Base-by-base conservation (phyloP, 2,888 invertebrate species). In the Chorisops tibialis region DNA sequence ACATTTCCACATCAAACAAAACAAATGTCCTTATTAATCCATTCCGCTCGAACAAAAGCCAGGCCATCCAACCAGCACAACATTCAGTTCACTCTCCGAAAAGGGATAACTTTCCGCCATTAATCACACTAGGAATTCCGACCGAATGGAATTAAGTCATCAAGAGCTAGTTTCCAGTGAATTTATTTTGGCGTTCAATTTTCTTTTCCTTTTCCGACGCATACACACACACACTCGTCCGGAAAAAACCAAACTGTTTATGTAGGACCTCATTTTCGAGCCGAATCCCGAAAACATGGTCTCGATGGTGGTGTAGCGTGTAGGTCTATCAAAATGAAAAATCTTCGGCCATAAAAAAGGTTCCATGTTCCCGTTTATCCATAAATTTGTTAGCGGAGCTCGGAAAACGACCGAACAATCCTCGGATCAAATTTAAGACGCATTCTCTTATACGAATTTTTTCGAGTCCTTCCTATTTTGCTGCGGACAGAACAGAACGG, bases 81-180 rank as follows among this genome's bases (percentile, higher is more conserved):
- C 16, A 41, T 41, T 41, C 41, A 37, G 16, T 6, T 6, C 5
- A 30, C 30, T 2, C 9, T 9, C 5, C 30, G 12, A 52, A 48
- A 59, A 59, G 48, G 59, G 59, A 59, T 59, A 59, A 59, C 22
- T 47, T 24, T 38, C 38, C 12, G 37, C n/a, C 47, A 59, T 59
- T 59, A 48, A 59, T 59, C 59, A 59, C 37, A 59, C 37, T 30
- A 22, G 45, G 48, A 59, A 59, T 56, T 56, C 45, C 45, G 11
- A 56, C 56, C 47, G 59, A 59, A 59, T 59, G 47, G 59, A 59
- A 59, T 59, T 59, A 59, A 59, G 59, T 59, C 59, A 59, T 59
- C 59, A 59, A 18, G 48, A 47, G 48, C 59, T 59, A 59, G 59
- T 59, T 59, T 59, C 59, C 59, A 59, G 45, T 59, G 48, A 59